Evolutionary conservation across 2,888 invertebrate genomes (phyloP), one percentile per base, ranked within the genome.

Genomic region (Heliconius ismenius): DNA sequence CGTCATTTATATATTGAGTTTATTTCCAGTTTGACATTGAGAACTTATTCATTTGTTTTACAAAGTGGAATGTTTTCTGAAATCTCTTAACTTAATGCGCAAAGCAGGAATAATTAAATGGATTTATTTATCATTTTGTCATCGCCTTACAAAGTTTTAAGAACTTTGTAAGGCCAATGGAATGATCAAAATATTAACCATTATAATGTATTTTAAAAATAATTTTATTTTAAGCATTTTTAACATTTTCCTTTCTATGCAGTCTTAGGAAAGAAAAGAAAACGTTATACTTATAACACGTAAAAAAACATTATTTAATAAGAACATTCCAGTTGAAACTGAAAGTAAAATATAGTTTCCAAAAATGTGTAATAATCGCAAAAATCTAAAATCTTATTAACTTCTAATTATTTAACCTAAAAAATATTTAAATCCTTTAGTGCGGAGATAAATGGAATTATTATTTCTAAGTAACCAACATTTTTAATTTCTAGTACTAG

Each of bases 31-130:
- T 39, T 43, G 15, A 39, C 24, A 67, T 67, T 67, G 15, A 67
- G 39, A 67, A 67, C 39, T 39, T 67, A 32, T 69, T 69, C 26
- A 69, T 49, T 49, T 49, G 26, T 49, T 26, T 21, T 21, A 69
- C 49, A 49, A 69, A 18, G n/a, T 49, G 18, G 68, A 49, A 69
- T 69, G 43, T 13, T 43, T 69, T 28, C 26, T 68, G 10, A 28
- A 69, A 49, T 21, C 9, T 43, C 43, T 24, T 18, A 68, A 43
- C 68, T 68, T n/a, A 13, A 65, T n/a, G n/a, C 64, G 43, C 43
- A 69, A 49, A 69, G 21, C 13, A 49, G 21, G 21, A 49, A 28
- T 26, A 69, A 69, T 69, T 69, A 49, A 49, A 69, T 21, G 49
- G 43, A 69, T 28, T 69, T 49, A 49, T 69, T 69, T 26, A 49